A percentile compares a stretch with the other conserved stretches of the same genome.
These are phyloP conservation scores for Hoplodrina ambigua DNA, from an alignment of 2,888 invertebrate genomes.

Conservation along the genomic window DNA sequence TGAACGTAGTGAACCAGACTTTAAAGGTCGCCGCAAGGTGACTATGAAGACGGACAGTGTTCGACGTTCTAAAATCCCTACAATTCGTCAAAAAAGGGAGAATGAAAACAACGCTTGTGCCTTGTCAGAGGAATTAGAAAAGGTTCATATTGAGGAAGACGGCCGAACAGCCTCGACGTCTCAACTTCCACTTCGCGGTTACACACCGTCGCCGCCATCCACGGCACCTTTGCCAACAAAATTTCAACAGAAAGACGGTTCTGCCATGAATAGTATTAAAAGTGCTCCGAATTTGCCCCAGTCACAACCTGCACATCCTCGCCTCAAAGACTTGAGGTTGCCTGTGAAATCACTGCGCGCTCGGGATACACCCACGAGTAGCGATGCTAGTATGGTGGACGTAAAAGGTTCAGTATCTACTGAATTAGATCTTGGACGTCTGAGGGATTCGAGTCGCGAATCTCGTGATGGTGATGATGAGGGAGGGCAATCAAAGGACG, in stretches of 20 bases:
- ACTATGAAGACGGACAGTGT: constrained; percentile 90
- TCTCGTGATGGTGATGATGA: constrained; percentile 93
- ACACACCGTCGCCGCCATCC: constrained; percentile 95
- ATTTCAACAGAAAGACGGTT: constrained; percentile 93
- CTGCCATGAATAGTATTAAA: constrained; percentile 94
- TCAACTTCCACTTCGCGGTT: constrained; percentile 92
- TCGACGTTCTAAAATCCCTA: constrained; percentile 91
- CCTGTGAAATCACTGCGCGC: constrained; percentile 93
- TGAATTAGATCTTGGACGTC: constrained; percentile 87
- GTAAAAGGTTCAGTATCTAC: constrained; percentile 88
- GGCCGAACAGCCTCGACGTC: constrained; percentile 89
- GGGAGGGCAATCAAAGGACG: constrained; percentile 92
- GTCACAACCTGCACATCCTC: constrained; percentile 92
- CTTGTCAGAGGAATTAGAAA: constrained; percentile 90
- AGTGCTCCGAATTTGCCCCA: constrained; percentile 95
- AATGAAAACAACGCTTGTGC: constrained; percentile 83
- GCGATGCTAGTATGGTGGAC: constrained; percentile 92
- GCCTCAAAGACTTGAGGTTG: constrained; percentile 93
- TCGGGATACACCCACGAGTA: constrained; percentile 91
- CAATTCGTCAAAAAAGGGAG: constrained; percentile 88
- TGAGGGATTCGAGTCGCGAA: constrained; percentile 88
- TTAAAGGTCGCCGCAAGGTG: constrained; percentile 90
- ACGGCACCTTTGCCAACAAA: constrained; percentile 96
- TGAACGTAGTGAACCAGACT: constrained; percentile 86
- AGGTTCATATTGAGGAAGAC: constrained; percentile 91